Conservation (phyloP, 2,888 invertebrate genomes). For the Drosophila flavopinicola region DNA sequence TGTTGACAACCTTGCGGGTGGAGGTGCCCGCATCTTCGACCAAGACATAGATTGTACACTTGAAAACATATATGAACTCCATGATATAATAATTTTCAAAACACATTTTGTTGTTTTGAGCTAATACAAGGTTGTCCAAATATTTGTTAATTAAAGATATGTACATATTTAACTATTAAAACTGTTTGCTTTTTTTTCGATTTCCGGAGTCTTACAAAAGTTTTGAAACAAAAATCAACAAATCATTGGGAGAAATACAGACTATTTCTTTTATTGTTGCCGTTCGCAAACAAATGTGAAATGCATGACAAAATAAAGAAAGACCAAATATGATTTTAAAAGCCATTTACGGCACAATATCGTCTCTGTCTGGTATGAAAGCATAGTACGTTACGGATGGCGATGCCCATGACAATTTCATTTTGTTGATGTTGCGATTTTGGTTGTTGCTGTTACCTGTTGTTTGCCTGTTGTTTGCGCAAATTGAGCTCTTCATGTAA, state of each 20-base stretch:
- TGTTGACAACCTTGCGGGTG: conserved; percentile 17
- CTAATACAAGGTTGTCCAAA: conserved; percentile 53
- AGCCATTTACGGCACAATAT: conserved; percentile 48
- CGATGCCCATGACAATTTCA: conserved; percentile 46
- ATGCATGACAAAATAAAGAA: conserved; percentile 51
- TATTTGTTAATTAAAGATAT: conserved; percentile 22
- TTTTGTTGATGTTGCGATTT: conserved; percentile 16
- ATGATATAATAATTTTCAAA: conserved; percentile 24
- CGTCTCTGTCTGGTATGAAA: conserved; percentile 34
- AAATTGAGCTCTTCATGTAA: conserved; percentile 46
- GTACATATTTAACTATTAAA: conserved; percentile 8
- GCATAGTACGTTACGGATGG: conserved; percentile 56
- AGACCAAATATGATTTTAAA: conserved; percentile 53
- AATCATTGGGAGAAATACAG: conserved; percentile 44
- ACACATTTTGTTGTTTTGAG: conserved; percentile 42
- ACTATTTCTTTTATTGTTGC: conserved; percentile 24
- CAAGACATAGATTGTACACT: not conserved
- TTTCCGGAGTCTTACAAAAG: conserved; percentile 47
- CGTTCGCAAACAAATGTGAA: conserved; percentile 24
- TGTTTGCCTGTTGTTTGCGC: conserved; percentile 48
- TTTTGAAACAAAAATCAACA: conserved; percentile 41
- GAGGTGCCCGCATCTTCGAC: conserved; percentile 37
- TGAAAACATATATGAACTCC: conserved; percentile 2
- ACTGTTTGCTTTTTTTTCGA: conserved; percentile 14
- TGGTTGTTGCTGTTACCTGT: conserved; percentile 13